Evolutionary conservation across 2,113 vertebrate species (phyloP).

Genomic region (Myiozetetes cayanensis): DNA sequence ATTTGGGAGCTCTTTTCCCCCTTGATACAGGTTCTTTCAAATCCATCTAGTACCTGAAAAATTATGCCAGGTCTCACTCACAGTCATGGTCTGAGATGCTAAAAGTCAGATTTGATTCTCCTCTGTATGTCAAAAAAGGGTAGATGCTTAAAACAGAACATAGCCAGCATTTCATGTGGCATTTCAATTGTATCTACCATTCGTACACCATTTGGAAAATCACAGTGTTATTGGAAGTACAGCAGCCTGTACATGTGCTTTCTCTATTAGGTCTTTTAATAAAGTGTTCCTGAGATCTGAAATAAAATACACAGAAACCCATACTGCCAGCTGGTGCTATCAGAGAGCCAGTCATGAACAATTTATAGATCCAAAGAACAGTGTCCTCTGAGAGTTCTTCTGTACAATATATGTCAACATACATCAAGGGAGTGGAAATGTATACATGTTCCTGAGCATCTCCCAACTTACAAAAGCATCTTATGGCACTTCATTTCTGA

Average conservation of each 20-base stretch:
- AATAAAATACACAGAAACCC: background rate
- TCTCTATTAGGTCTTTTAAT: background rate
- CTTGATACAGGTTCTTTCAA: background rate
- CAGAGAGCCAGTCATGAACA: background rate
- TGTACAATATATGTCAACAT: background rate
- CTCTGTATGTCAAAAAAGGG: background rate
- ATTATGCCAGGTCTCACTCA: background rate
- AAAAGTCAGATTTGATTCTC: background rate
- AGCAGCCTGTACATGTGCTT: background rate
- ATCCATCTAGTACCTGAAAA: background rate
- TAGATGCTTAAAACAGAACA: background rate
- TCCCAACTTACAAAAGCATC: background rate
- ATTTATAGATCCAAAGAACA: background rate
- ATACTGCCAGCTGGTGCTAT: background rate
- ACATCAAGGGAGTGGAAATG: background rate
- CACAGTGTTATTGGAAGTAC: background rate
- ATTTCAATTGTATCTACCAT: background rate
- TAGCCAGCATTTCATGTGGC: background rate
- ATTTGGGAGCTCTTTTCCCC: background rate
- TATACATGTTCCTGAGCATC: background rate
- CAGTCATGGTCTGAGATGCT: background rate
- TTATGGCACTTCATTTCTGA: background rate
- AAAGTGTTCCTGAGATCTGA: background rate
- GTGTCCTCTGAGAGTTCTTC: background rate
- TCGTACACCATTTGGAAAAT: background rate